phyloP scores from a whole-genome alignment of 2,888 invertebrate genomes.

The Amblyjoppa fuscipennis region DNA sequence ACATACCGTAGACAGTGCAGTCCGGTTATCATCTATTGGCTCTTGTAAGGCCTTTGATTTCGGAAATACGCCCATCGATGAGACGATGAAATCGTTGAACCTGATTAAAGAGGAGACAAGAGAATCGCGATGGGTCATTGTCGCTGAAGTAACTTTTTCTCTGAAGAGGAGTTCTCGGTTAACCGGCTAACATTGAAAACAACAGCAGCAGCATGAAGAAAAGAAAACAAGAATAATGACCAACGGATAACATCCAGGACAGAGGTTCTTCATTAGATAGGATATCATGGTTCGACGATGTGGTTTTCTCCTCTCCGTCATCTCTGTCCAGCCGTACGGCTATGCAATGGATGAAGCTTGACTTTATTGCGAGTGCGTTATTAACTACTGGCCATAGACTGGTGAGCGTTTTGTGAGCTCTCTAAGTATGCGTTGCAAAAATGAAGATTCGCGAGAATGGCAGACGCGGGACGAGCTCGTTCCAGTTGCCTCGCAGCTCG shows the following conservation, averaged over 20 bases:
- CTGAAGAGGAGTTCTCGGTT: background rate
- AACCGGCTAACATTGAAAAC: background rate
- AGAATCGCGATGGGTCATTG: background rate
- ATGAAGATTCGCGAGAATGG: conserved; percentile 32
- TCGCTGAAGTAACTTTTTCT: background rate
- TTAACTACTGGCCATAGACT: conserved; percentile 8
- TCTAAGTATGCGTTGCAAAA: conserved; percentile 9
- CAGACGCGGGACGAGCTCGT: conserved; percentile 5
- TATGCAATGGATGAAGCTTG: background rate
- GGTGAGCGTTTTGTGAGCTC: conserved; percentile 34
- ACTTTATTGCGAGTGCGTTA: conserved; percentile 32
- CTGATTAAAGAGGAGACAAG: conserved; percentile 1
- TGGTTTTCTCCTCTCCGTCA: background rate
- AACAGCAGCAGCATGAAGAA: background rate
- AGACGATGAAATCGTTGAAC: background rate
- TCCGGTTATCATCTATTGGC: background rate
- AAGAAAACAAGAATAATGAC: background rate
- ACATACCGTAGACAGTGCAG: conserved; percentile 1
- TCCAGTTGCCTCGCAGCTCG: conserved; percentile 21
- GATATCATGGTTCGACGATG: background rate
- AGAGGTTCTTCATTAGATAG: conserved; percentile 14
- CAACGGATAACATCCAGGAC: conserved; percentile 17
- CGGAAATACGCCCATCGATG: background rate
- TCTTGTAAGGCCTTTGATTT: background rate
- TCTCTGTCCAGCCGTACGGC: background rate